Evolutionary conservation across 37 sponge, comb jelly and placozoan genomes (phyloP).

Genomic region (Aphrocallistes beatrix): DNA sequence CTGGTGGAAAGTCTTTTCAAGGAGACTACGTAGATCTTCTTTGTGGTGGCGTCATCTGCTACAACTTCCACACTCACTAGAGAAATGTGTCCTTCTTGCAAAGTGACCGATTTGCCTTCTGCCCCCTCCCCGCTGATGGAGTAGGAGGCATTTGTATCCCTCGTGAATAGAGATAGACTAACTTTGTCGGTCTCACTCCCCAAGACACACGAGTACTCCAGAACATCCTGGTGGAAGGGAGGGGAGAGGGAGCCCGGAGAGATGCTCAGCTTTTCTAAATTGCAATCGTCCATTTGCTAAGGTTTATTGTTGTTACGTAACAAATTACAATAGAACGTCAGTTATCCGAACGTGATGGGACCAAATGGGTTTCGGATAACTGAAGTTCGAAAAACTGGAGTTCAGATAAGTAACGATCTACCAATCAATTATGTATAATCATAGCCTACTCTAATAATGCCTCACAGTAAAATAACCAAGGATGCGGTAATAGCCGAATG

Average conservation of each 20-base stretch:
- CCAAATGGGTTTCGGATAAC: too few relatives aligned
- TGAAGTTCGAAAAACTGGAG: too few relatives aligned
- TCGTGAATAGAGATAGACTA: slow-evolving; percentile 54
- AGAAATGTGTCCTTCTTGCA: slow-evolving; percentile 54
- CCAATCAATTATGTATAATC: too few relatives aligned
- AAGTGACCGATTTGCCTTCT: slow-evolving; percentile 42
- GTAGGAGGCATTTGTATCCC: slow-evolving; percentile 73
- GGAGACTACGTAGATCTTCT: slow-evolving; percentile 54
- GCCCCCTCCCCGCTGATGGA: slow-evolving; percentile 50
- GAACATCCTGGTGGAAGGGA: slow-evolving; percentile 46
- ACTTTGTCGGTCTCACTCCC: slow-evolving; percentile 47
- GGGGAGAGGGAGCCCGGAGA: slow-evolving; percentile 76
- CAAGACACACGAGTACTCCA: slow-evolving; percentile 55
- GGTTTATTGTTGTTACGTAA: neutral
- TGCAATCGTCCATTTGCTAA: slow-evolving; percentile 74
- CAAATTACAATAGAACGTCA: neutral
- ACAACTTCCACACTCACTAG: slow-evolving; percentile 48
- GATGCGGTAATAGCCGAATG: too few relatives aligned
- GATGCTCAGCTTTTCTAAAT: slow-evolving; percentile 64
- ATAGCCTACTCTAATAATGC: too few relatives aligned
- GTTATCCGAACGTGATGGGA: neutral
- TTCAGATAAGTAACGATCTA: too few relatives aligned
- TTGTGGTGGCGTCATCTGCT: slow-evolving; percentile 78
- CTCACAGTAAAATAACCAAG: too few relatives aligned
- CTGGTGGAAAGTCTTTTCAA: slow-evolving; percentile 55